Evolutionary conservation across 1,140 invertebrate genomes (phyloP).

Genomic region (Mizuhopecten yessoensis): DNA sequence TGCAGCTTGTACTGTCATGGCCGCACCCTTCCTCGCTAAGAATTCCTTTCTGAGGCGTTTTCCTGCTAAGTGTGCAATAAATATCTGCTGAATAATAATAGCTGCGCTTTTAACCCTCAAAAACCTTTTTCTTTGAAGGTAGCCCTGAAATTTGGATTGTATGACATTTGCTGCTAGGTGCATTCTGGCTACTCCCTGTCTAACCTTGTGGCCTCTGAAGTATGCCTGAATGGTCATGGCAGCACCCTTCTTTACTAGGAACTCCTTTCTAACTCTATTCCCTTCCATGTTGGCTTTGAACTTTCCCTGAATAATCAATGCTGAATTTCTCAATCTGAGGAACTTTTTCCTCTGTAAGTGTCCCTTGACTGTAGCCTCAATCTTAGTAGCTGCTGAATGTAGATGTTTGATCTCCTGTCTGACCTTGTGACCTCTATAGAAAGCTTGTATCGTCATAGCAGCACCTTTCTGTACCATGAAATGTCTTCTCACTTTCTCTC

Average conservation of each 20-base stretch:
- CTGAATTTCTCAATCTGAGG: constrained; percentile 21
- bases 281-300: constrained; percentile 43
- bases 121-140: constrained; percentile 49
- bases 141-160: constrained; percentile 52
- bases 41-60: constrained; percentile 3
- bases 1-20: constrained; percentile 45
- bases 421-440: constrained; percentile 62
- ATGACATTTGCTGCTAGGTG: constrained; percentile 43
- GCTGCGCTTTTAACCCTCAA: constrained; percentile 41
- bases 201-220: constrained; percentile 44
- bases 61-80: background rate
- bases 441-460: constrained; percentile 62
- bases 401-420: constrained; percentile 45
- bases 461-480: constrained; percentile 46
- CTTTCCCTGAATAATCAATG: constrained; percentile 39
- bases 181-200: background rate
- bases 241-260: constrained; percentile 44
- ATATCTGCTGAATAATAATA: constrained; percentile 41
- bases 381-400: constrained; percentile 54
- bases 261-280: constrained; percentile 41
- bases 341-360: constrained; percentile 46
- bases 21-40: constrained; percentile 40
- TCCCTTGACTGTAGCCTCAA: constrained; percentile 53
- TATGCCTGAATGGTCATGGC: constrained; percentile 64
- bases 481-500: background rate